Conservation (phyloP, 2,113 vertebrate genomes). For the Girardinichthys multiradiatus region DNA sequence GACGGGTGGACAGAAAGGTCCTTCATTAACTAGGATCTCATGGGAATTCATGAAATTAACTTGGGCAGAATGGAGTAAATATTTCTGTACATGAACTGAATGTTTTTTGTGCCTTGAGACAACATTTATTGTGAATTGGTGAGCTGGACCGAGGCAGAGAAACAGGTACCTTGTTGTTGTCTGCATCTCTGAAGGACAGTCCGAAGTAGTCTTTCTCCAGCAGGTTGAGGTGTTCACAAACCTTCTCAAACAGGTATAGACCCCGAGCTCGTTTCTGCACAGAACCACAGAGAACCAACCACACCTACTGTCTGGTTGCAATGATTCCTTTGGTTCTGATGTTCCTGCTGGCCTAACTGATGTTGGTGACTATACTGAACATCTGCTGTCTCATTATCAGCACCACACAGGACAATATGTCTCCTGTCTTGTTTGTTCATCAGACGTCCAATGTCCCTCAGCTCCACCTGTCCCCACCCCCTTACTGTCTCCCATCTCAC, state of each 20-base stretch:
- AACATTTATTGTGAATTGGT: too few relatives aligned
- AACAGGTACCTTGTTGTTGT: conserved; percentile 63
- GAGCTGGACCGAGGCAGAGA: neutral
- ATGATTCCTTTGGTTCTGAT: too few relatives aligned
- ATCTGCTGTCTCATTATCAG: too few relatives aligned
- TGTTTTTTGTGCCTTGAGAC: too few relatives aligned
- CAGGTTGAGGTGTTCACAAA: conserved; percentile 73
- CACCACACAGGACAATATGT: too few relatives aligned
- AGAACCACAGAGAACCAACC: neutral
- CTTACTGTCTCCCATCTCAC: conserved; percentile 65
- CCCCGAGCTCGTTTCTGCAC: conserved; percentile 66
- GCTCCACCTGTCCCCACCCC: neutral
- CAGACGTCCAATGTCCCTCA: too few relatives aligned
- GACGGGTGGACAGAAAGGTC: neutral
- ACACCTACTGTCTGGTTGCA: neutral
- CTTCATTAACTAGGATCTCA: neutral
- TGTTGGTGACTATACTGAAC: too few relatives aligned
- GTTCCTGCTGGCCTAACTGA: too few relatives aligned
- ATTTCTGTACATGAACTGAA: too few relatives aligned
- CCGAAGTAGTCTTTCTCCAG: conserved; percentile 73
- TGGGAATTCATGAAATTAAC: neutral
- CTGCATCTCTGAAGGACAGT: conserved; percentile 63
- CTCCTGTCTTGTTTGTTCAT: too few relatives aligned
- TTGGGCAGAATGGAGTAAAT: too few relatives aligned
- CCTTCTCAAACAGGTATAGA: conserved; percentile 59